These are phyloP conservation scores for Isichthys henryi DNA, from an alignment of 2,113 vertebrate genomes.

Conservation along the genomic window DNA sequence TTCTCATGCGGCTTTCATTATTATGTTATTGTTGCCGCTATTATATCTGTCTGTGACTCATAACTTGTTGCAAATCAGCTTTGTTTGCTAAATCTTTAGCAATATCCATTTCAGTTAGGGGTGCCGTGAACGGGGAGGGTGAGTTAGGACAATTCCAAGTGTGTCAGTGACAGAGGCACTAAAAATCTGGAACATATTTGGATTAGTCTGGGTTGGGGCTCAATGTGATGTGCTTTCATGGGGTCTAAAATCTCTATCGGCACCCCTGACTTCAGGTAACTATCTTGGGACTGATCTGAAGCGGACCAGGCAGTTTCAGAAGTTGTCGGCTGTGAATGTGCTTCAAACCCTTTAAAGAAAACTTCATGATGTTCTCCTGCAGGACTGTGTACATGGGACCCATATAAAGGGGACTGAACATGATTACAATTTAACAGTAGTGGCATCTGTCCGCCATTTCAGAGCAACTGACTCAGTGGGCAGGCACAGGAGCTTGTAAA, in stretches of 20 bases:
- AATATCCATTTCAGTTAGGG: neutral
- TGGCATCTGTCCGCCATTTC: neutral
- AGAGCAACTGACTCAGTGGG: neutral
- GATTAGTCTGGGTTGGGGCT: neutral
- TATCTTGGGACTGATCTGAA: neutral
- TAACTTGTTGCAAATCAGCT: neutral
- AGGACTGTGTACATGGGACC: neutral
- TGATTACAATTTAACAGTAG: neutral
- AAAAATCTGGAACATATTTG: neutral
- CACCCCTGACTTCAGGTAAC: neutral
- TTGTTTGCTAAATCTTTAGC: neutral
- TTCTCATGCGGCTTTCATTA: neutral
- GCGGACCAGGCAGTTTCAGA: neutral
- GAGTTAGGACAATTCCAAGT: neutral
- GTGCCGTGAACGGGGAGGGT: neutral
- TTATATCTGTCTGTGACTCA: neutral
- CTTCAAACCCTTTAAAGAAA: neutral
- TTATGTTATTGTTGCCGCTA: neutral
- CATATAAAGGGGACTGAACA: neutral
- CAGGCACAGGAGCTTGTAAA: neutral
- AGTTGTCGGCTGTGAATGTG: neutral
- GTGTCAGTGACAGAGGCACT: neutral
- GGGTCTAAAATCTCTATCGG: neutral
- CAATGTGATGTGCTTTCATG: neutral
- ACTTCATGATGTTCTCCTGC: neutral